Evolutionary conservation across 2,797 vertebrate species (phyloP), one percentile per base, ranked within the genome.

Genomic region (Loriculus beryllinus): DNA sequence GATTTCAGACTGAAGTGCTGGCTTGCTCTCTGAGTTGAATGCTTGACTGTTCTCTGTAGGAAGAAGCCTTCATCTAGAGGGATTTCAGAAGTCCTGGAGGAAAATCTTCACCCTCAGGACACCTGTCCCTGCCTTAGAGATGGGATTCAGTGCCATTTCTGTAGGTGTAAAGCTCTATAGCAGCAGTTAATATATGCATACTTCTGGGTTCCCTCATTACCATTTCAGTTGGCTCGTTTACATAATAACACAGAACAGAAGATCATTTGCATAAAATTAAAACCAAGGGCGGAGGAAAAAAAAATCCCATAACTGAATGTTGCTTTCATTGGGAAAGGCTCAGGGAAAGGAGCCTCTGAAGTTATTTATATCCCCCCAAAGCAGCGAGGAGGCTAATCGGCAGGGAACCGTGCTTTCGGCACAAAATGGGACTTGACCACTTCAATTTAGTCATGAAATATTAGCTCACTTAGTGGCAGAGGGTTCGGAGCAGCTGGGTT

Each of bases 251-350:
- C 96, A 89, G 78, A 85, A 93, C 18, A 60, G 83, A 89, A 84
- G 89, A 96, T n/a, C 88, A 72, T 97, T 96, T 97, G 93, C 96
- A 96, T 94, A 94, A 95, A 97, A 95, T 95, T 96, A 88, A 90
- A 92, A 57, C 33, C 56, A 35, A 25, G 33, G 56, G 33, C 33
- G 22, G 89, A 20, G 23, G 17, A 62, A 68, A 86, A 64, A 77
- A 67, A 49, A 23, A 33, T 83, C 68, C 31, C 80, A 90, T 79
- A 81, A 71, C 88, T 12, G 63, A 94, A 85, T 4, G 88, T 90
- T 75, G 81, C 90, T 92, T 94, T 83, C 77, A 80, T 87, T 80
- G 83, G 65, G 90, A 69, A 81, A 91, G 51, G 86, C 43, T 0
- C 37, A 12, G 79, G 63, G 85, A 83, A 91, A 89, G 14, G 70